Evolutionary conservation across 2,888 invertebrate genomes (phyloP).

Genomic region (Helobdella robusta): DNA sequence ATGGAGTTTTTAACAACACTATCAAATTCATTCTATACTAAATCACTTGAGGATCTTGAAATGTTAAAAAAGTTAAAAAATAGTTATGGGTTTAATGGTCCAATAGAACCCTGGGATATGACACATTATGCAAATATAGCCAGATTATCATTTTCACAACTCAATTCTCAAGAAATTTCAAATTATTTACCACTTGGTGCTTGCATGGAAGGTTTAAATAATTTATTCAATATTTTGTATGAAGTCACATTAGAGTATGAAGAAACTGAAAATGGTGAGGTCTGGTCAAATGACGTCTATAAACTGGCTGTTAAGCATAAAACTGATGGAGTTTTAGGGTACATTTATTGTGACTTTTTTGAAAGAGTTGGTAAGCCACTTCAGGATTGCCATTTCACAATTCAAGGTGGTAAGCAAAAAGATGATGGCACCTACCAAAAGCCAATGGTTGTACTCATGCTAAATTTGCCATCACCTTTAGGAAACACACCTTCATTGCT

Average conservation of each 20-base stretch:
- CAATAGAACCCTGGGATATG: conserved; percentile 66
- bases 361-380: conserved; percentile 75
- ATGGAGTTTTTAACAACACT: conserved; percentile 68
- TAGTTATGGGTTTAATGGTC: background rate
- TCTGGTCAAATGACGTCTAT: conserved; percentile 78
- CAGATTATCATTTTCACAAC: conserved; percentile 39
- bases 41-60: conserved; percentile 21
- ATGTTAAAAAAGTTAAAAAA: conserved; percentile 16
- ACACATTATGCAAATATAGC: conserved; percentile 61
- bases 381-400: conserved; percentile 93
- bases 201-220: conserved; percentile 93
- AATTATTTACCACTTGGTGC: conserved; percentile 77
- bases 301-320: conserved; percentile 76
- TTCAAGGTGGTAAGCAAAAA: conserved; percentile 76
- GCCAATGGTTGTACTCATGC: conserved; percentile 84
- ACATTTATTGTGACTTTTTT: conserved; percentile 94
- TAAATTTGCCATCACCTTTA: conserved; percentile 70
- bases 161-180: conserved; percentile 51
- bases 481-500: conserved; percentile 62
- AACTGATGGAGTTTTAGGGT: conserved; percentile 70
- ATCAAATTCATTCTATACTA: conserved; percentile 46
- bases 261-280: conserved; percentile 67
- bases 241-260: conserved; percentile 68
- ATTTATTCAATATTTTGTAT: conserved; percentile 66
- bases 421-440: conserved; percentile 73